phyloP scores from a whole-genome alignment of 1,140 invertebrate species.

The Orchestia grillus region DNA sequence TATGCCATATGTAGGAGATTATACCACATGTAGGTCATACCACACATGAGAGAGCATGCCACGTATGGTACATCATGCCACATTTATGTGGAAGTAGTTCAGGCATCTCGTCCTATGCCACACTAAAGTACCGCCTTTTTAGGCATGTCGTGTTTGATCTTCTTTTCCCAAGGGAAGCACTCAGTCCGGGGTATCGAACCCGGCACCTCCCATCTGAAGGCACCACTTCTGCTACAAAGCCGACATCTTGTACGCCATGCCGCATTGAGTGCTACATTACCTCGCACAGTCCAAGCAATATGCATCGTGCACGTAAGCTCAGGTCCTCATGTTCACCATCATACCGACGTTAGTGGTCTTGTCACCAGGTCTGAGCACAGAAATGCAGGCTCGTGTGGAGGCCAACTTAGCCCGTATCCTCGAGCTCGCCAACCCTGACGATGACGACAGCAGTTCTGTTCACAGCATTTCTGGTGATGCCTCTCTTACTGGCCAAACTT shows the following conservation, averaged over 20 bases:
- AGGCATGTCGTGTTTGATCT: too few relatives aligned
- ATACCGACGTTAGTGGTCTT: background rate
- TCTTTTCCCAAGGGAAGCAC: too few relatives aligned
- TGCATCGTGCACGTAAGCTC: background rate
- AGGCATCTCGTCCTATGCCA: too few relatives aligned
- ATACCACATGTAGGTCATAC: too few relatives aligned
- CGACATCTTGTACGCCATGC: background rate
- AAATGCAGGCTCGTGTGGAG: background rate
- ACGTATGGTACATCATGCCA: too few relatives aligned
- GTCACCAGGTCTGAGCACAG: background rate
- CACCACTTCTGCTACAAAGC: background rate
- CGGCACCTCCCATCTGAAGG: too few relatives aligned
- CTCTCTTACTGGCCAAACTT: background rate
- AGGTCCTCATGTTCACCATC: background rate
- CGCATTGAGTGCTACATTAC: background rate
- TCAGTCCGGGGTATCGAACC: too few relatives aligned
- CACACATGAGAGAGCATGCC: too few relatives aligned
- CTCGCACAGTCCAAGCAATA: background rate
- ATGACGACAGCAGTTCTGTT: background rate
- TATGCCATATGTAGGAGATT: too few relatives aligned
- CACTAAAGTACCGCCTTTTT: too few relatives aligned
- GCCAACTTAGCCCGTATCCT: constrained; percentile 15
- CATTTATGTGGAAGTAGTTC: too few relatives aligned
- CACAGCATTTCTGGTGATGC: background rate
- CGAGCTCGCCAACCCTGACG: background rate